A percentile compares a stretch with the other conserved stretches of the same genome.
phyloP scores from a whole-genome alignment of 2,113 vertebrate species.

The Alouatta palliata region DNA sequence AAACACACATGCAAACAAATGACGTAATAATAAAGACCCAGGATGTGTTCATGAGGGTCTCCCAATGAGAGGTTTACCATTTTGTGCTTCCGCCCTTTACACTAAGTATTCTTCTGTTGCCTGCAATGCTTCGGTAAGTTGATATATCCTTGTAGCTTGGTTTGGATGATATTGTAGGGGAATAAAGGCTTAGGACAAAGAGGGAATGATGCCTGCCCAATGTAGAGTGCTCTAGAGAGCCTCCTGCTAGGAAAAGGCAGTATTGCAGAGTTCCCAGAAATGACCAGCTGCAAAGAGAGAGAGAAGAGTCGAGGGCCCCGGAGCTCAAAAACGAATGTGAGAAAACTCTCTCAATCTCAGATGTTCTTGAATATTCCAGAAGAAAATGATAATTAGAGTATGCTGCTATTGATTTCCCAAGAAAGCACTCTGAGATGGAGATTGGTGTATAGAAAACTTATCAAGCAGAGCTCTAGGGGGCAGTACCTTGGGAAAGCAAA shows the following conservation, averaged over 20 bases:
- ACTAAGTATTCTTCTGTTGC: background rate
- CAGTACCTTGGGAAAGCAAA: background rate
- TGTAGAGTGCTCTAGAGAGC: background rate
- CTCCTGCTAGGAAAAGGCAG: background rate
- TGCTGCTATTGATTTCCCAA: background rate
- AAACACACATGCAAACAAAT: no score
- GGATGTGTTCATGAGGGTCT: background rate
- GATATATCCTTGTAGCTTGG: background rate
- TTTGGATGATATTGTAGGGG: background rate
- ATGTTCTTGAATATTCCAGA: background rate
- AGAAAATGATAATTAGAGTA: background rate
- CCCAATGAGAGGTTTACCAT: background rate
- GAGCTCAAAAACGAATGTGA: background rate
- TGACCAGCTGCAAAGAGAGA: background rate
- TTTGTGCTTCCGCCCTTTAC: background rate
- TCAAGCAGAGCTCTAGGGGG: background rate
- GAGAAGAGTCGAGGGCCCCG: background rate
- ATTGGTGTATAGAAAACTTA: background rate
- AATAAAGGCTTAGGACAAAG: background rate
- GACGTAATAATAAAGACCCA: background rate
- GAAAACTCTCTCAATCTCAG: background rate
- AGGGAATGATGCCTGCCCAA: background rate
- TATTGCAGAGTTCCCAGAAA: background rate
- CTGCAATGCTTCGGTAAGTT: background rate
- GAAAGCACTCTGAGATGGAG: background rate